Conservation (phyloP, 2,113 vertebrate species). For the Sakesphorus luctuosus region DNA sequence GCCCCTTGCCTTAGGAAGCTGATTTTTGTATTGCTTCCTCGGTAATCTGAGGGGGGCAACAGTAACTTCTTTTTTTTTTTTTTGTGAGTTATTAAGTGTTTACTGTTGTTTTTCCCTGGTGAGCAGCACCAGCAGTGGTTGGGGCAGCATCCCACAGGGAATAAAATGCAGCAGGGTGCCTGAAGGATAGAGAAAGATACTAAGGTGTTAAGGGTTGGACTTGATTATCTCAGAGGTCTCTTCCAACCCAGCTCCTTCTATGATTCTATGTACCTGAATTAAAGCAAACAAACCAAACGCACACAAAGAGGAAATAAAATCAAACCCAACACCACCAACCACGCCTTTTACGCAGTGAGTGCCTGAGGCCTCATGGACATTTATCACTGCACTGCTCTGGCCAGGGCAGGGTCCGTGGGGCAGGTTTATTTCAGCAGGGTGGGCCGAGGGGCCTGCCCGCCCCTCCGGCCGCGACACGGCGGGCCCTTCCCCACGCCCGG, state of each 20-base stretch:
- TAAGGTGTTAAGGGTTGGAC: neutral
- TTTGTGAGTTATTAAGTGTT: neutral
- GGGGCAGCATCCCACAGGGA: too few relatives aligned
- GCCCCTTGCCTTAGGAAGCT: neutral
- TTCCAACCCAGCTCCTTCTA: too few relatives aligned
- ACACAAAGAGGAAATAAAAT: too few relatives aligned
- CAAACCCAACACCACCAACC: neutral
- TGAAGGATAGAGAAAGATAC: accelerated
- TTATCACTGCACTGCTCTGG: too few relatives aligned
- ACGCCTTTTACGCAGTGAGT: neutral
- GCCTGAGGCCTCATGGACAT: too few relatives aligned
- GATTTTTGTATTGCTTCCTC: neutral
- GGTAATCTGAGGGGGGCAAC: neutral
- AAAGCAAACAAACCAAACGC: neutral
- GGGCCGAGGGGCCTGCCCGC: neutral
- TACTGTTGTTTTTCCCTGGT: neutral
- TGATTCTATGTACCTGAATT: neutral
- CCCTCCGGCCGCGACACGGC: neutral
- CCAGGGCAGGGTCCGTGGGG: accelerated
- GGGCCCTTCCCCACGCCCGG: neutral
- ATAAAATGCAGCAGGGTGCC: neutral
- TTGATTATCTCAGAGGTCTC: too few relatives aligned
- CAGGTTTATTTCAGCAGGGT: neutral
- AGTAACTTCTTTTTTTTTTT: neutral
- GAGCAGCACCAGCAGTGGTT: too few relatives aligned